Conservation (phyloP, 2,888 invertebrate species). For the Ichneumoninae sp. region DNA sequence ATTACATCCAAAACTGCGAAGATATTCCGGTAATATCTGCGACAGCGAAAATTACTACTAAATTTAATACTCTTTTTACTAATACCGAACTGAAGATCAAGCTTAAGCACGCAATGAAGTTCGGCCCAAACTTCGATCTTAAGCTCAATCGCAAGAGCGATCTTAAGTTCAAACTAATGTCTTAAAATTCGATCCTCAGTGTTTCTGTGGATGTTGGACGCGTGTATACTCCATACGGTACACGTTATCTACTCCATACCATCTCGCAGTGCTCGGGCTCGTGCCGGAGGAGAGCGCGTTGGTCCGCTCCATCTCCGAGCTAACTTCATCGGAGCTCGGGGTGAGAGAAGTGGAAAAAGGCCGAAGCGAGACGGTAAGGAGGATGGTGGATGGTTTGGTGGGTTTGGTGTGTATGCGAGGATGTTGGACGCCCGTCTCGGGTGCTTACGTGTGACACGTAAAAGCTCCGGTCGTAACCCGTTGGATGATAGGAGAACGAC, state of each 20-base stretch:
- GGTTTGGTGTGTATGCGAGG: neutral
- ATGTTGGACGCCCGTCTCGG: slow-evolving; percentile 18
- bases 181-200: no score
- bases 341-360: slow-evolving; percentile 13
- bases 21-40: no score
- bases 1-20: no score
- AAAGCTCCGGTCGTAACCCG: slow-evolving; percentile 57
- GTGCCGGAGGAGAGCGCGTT: no score
- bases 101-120: no score
- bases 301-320: neutral
- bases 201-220: no score
- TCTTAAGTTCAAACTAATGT: no score
- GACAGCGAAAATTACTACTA: no score
- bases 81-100: no score
- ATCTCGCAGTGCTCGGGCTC: neutral
- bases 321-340: neutral
- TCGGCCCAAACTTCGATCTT: no score
- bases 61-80: no score
- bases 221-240: neutral
- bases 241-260: neutral
- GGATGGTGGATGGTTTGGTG: slow-evolving; percentile 19
- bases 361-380: neutral
- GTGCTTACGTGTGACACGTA: slow-evolving; percentile 45
- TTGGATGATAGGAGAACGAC: slow-evolving; percentile 58
- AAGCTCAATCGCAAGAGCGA: no score